phyloP scores from a whole-genome alignment of 2,113 vertebrate genomes.

The Ailurus styani region DNA sequence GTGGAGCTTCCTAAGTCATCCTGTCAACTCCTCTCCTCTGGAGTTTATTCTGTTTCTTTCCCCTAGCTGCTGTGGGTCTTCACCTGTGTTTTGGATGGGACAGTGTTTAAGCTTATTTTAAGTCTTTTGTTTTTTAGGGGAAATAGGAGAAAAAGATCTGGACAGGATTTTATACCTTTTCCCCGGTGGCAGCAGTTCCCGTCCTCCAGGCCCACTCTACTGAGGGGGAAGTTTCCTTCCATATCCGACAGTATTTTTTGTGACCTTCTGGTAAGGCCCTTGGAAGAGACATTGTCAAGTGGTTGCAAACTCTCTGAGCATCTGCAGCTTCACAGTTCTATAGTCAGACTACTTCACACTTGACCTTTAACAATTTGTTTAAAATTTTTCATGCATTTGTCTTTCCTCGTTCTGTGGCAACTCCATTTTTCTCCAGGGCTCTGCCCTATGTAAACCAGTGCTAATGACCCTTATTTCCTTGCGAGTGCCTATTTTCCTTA shows the following conservation, averaged over 20 bases:
- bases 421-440: not conserved
- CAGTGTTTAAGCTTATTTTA: not conserved
- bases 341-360: not conserved
- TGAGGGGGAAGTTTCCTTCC: not conserved
- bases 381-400: not conserved
- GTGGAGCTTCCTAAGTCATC: not conserved
- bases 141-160: not conserved
- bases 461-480: not conserved
- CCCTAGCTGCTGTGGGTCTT: not conserved
- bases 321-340: not conserved
- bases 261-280: not conserved
- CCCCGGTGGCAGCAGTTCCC: not conserved
- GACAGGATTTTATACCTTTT: not conserved
- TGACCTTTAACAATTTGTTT: not conserved
- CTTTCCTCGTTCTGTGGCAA: not conserved
- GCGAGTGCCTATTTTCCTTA: not conserved
- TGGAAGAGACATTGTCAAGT: not conserved
- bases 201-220: not conserved
- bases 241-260: not conserved
- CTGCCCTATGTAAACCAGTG: not conserved
- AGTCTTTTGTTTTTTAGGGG: not conserved
- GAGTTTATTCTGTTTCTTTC: not conserved
- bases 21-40: not conserved
- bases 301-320: not conserved
- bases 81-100: not conserved